Evolutionary conservation across 2,888 invertebrate species (phyloP).

Genomic region (Conus canariensis): DNA sequence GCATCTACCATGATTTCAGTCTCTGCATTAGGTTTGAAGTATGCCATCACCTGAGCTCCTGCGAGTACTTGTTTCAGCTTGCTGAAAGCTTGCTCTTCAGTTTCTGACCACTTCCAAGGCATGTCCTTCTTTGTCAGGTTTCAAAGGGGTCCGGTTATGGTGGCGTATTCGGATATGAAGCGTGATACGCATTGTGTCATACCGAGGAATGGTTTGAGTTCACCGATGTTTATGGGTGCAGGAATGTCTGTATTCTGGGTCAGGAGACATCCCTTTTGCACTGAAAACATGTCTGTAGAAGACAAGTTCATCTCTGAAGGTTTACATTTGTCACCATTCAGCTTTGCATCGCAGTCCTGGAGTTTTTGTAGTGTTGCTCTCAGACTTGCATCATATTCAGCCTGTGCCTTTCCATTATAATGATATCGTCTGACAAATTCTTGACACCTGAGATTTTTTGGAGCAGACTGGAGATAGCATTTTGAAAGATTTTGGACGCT

Average conservation of each 20-base stretch:
- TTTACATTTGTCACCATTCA: neutral
- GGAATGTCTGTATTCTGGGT: neutral
- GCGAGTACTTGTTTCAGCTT: slow-evolving; percentile 51
- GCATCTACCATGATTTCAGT: slow-evolving; percentile 39
- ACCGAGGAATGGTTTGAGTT: neutral
- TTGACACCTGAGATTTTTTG: slow-evolving; percentile 69
- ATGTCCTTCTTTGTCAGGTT: slow-evolving; percentile 32
- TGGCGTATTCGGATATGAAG: neutral
- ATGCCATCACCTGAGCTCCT: slow-evolving; percentile 51
- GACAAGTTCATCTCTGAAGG: neutral
- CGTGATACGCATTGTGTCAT: neutral
- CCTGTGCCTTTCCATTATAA: slow-evolving; percentile 50
- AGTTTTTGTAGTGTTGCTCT: neutral
- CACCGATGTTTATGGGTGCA: neutral
- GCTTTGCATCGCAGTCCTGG: neutral
- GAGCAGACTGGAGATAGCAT: slow-evolving; percentile 74
- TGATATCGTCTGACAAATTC: slow-evolving; percentile 59
- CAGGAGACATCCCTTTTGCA: neutral
- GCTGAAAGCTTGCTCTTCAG: slow-evolving; percentile 48
- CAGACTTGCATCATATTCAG: neutral
- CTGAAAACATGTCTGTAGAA: neutral
- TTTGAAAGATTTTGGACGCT: slow-evolving; percentile 79
- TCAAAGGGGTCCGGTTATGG: neutral
- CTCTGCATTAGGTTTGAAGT: slow-evolving; percentile 58
- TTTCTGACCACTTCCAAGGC: slow-evolving; percentile 49